Base-by-base conservation (phyloP, 2,797 vertebrate genomes). In the Tachyglossus aculeatus region DNA sequence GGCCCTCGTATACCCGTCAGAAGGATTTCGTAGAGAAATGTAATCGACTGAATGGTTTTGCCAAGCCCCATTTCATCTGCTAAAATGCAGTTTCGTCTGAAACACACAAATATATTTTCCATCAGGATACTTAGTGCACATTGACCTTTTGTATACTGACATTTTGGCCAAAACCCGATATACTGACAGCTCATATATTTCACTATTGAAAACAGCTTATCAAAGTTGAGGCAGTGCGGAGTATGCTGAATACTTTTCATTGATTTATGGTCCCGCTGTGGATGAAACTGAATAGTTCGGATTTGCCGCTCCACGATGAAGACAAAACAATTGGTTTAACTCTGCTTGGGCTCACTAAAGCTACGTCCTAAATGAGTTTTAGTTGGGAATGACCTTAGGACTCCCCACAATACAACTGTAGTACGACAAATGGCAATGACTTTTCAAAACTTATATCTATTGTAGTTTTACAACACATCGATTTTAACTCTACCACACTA, bases 11-110 rank as follows among this genome's bases (percentile, higher is more conserved):
- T 96, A 70, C 97, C 97, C 29, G 94, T 90, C 59, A 94, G 94
- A 61, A 92, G 82, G 76, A 99, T 98, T 90, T 98, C 98, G 29
- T 96, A 94, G 61, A 99, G 94, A 93, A 98, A 99, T 54, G 98
- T 98, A 84, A 99, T 98, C 65, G 98, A 98, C 85, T 99, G 98
- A 88, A 99, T 99, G 71, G 98, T 99, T 91, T 99, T 99, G 37
- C 98, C 98, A 75, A 99, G 94, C 83, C 98, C 98, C 98, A 99
- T 99, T 92, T 99, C 98, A 80, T 99, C 98, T 16, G 98, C 98
- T 90, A 99, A 94, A 91, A 99, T 99, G 91, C 98, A 99, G 92
- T 99, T 99, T 76, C 96, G 94, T 76, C 98, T 99, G 90, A 55
- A 91, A 92, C 38, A 86, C 76, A 84, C 15, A 76, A 38, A 84